A percentile compares a stretch with the other conserved stretches of the same genome.
Evolutionary conservation across 2,113 vertebrate species (phyloP).

Genomic region (Phaetusa simplex): DNA sequence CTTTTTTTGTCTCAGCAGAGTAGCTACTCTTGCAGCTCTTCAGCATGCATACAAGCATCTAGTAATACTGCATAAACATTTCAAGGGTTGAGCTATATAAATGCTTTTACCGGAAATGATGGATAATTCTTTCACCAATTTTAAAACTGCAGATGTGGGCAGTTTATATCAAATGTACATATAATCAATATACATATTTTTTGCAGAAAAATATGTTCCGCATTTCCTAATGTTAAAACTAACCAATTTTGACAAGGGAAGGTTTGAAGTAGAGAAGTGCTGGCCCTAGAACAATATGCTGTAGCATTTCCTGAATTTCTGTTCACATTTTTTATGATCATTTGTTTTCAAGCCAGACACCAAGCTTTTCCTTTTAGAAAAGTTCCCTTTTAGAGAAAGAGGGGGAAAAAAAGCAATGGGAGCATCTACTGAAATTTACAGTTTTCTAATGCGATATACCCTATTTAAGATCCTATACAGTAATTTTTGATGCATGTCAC

Average conservation of each 20-base stretch:
- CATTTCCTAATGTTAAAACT: not conserved
- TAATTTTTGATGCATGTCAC: not conserved
- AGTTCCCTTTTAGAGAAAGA: not conserved
- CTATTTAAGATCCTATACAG: not conserved
- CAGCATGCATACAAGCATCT: not conserved
- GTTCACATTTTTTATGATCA: not conserved
- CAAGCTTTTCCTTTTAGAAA: not conserved
- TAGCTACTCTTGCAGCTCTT: not conserved
- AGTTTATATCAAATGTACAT: not conserved
- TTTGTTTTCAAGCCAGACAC: not conserved
- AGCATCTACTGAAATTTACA: not conserved
- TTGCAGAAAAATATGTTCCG: not conserved
- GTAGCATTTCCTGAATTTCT: not conserved
- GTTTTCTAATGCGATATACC: not conserved
- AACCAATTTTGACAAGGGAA: not conserved
- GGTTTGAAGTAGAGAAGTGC: not conserved
- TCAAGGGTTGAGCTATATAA: not conserved
- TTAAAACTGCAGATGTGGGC: not conserved
- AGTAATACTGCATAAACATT: not conserved
- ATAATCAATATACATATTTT: not conserved
- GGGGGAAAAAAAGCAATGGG: not conserved
- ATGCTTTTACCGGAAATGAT: not conserved
- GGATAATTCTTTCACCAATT: not conserved
- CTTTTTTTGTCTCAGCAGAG: not conserved
- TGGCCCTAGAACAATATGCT: not conserved